Base-by-base conservation (phyloP, 53 echinoderm and acorn worm genomes). In the Astropecten irregularis region DNA sequence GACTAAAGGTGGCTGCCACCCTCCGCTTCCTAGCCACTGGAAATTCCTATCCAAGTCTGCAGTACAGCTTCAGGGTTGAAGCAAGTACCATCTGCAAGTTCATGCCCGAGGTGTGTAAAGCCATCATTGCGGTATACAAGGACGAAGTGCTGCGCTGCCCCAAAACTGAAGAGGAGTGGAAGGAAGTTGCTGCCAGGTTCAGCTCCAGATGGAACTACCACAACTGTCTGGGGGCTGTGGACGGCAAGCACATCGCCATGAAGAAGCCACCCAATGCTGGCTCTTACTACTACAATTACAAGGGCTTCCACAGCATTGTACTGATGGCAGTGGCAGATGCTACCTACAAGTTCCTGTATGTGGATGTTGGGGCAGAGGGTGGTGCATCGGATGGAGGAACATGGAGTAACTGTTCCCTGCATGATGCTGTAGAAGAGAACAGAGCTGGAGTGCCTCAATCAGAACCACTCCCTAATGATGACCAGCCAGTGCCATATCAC, bases 241-340 rank as follows among this genome's bases (percentile, higher is more conserved):
- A 90, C 58, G 90, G 81, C 1, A 90, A 82, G 73, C 86, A 90
- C 73, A 31, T 91, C 9, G 69, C 74, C 28, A 71, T 51, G 50
- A 74, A 36, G 39, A 69, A 46, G 14, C 92, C 92, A 15, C 64
- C 63, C 9, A 42, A 19, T 4, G 34, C 25, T 33, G 92, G 88
- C 0, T 79, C 77, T 13, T 79, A 48, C n/a, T 92, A 92, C 71
- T 77, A 21, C 70, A 92, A 92, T 64, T 88, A 92, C 58, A 92
- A 88, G 59, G 39, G 42, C 22, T 87, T 77, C 32, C 88, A 71
- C 68, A 84, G 64, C 2, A 42, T 88, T 2, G 34, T 88, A 2
- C 60, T 92, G 3, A 19, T 88, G 53, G 88, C 85, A 19, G 35
- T 73, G 32, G 92, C 82, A 9, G 88, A 92, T 49, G 38, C 49